A percentile compares a stretch with the other conserved stretches of the same genome.
These are phyloP conservation scores for Ellobium chinense DNA, from an alignment of 2,888 invertebrate species.

Conservation along the genomic window DNA sequence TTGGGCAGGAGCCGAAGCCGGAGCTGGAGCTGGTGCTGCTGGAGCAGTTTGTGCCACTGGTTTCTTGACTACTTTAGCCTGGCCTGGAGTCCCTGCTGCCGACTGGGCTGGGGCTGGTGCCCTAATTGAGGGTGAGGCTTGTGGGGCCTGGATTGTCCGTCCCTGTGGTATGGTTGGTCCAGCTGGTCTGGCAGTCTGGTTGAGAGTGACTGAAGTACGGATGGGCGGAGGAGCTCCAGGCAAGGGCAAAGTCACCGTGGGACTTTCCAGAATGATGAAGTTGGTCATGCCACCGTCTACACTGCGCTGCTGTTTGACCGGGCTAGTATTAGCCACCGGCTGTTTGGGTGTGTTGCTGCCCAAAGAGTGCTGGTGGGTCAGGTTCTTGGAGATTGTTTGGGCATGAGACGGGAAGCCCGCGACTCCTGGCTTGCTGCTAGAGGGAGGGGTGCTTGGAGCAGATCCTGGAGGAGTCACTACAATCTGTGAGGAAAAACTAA, in stretches of 20 bases:
- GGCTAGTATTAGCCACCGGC: slow-evolving; percentile 15
- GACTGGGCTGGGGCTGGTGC: not conserved
- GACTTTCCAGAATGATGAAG: slow-evolving; percentile 39
- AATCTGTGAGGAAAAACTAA: slow-evolving; percentile 2
- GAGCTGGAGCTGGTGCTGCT: not conserved
- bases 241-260: slow-evolving; percentile 30
- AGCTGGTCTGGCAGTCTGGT: not conserved
- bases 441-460: not conserved
- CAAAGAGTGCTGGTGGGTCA: slow-evolving; percentile 24
- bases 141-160: slow-evolving; percentile 2
- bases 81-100: not conserved
- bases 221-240: not conserved
- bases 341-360: slow-evolving; percentile 27
- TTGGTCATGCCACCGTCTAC: not conserved
- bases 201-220: not conserved
- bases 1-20: not conserved
- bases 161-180: not conserved
- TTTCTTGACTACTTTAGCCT: not conserved
- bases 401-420: not conserved
- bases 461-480: not conserved
- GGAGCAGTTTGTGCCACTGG: not conserved
- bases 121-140: no score
- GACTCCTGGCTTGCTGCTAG: slow-evolving; percentile 10
- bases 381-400: not conserved
- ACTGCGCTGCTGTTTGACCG: not conserved